Percentiles rank a stretch among this genome's conserved stretches.
Evolutionary conservation across 2,113 vertebrate genomes (phyloP).

Genomic region (Hyaena hyaena): DNA sequence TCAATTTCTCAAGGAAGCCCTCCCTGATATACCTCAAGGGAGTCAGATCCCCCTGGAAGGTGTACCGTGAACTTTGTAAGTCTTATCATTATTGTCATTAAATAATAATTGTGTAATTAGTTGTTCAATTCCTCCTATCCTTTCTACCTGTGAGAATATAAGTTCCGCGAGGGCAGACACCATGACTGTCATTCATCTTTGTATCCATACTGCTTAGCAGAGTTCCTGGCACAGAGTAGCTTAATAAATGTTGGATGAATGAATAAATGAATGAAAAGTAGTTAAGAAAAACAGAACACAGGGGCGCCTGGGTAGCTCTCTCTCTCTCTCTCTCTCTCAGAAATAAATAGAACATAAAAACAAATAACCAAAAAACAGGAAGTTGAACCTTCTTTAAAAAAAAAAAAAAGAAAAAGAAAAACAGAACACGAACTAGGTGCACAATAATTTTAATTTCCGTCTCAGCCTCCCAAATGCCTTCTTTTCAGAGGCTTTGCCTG

Average conservation of each 20-base stretch:
- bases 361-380: no score
- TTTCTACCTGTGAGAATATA: neutral
- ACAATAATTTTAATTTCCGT: neutral
- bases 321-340: no score
- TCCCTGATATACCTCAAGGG: neutral
- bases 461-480: neutral
- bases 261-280: slow-evolving; percentile 4
- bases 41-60: neutral
- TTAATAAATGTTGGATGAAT: slow-evolving; percentile 29
- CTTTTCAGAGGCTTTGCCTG: neutral
- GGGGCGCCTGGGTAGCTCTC: no score
- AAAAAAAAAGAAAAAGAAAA: neutral
- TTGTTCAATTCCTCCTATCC: neutral
- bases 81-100: neutral
- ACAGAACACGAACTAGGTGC: neutral
- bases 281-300: neutral
- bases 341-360: no score
- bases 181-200: neutral
- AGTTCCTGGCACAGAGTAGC: neutral
- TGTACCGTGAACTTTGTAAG: neutral
- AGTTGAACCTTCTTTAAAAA: no score
- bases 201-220: neutral
- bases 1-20: neutral
- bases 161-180: neutral
- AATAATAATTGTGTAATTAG: neutral